These are phyloP conservation scores for Tragelaphus oryx DNA, from an alignment of 2,797 vertebrate species.

Conservation along the genomic window DNA sequence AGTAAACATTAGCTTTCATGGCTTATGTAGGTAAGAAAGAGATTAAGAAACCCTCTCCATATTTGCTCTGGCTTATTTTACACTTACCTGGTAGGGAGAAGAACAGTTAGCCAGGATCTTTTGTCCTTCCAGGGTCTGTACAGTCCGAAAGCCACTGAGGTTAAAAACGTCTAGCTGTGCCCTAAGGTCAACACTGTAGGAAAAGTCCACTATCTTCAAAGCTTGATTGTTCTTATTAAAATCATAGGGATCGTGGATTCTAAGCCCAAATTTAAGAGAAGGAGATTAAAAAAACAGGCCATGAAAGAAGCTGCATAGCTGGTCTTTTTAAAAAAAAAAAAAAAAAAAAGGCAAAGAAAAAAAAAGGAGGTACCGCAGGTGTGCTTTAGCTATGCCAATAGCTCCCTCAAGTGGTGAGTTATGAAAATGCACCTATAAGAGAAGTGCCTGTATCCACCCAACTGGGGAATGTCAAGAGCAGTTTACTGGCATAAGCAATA, in stretches of 20 bases:
- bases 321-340: not conserved
- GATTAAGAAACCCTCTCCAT: constrained; percentile 1
- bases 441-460: not conserved
- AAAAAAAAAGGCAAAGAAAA: not conserved
- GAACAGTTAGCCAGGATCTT: constrained; percentile 77
- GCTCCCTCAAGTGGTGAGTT: constrained; percentile 77
- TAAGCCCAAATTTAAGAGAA: constrained; percentile 68
- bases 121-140: constrained; percentile 77
- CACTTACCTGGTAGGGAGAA: constrained; percentile 80
- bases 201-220: constrained; percentile 84
- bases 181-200: constrained; percentile 83
- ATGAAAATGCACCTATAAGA: constrained; percentile 60
- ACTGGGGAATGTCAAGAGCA: not conserved
- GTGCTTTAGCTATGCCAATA: constrained; percentile 60
- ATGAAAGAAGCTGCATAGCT: constrained; percentile 37
- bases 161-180: constrained; percentile 58
- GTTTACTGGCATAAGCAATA: not conserved
- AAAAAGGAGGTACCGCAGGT: not conserved
- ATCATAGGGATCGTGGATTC: constrained; percentile 76
- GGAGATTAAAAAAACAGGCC: constrained; percentile 38
- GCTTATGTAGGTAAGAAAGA: not conserved
- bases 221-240: constrained; percentile 65
- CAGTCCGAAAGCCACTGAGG: constrained; percentile 76
- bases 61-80: constrained; percentile 17
- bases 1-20: constrained; percentile 25